Evolutionary conservation across 2,113 vertebrate species (phyloP).

Genomic region (Oryzias curvinotus): DNA sequence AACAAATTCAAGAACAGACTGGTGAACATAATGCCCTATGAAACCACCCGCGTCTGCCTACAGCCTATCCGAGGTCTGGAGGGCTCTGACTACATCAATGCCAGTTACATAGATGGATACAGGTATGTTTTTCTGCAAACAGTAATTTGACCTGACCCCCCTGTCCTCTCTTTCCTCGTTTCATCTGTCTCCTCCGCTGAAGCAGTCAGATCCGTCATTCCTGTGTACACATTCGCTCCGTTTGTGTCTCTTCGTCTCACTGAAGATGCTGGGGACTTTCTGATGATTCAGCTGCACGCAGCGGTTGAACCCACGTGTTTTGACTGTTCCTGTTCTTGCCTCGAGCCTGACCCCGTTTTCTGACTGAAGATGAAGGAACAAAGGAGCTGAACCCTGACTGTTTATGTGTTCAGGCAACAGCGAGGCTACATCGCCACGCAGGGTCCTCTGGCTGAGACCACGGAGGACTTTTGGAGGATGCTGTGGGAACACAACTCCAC

Average conservation of each 20-base stretch:
- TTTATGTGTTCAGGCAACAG: constrained; percentile 72
- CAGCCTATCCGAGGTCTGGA: constrained; percentile 98
- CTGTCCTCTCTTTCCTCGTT: constrained; percentile 31
- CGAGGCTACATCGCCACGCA: constrained; percentile 81
- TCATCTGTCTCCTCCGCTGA: constrained; percentile 53
- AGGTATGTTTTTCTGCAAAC: constrained; percentile 73
- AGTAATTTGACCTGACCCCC: constrained; percentile 54
- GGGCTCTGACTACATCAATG: constrained; percentile 95
- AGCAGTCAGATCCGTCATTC: constrained; percentile 49
- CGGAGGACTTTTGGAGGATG: constrained; percentile 83
- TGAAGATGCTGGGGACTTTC: constrained; percentile 15
- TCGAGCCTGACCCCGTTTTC: constrained; percentile 48
- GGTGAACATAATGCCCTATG: constrained; percentile 99
- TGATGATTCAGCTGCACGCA: constrained; percentile 61
- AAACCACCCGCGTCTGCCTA: constrained; percentile 93
- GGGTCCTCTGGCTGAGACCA: constrained; percentile 81
- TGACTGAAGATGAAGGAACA: constrained; percentile 15
- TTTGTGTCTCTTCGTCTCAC: constrained; percentile 22
- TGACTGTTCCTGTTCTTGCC: constrained; percentile 50
- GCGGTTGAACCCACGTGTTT: constrained; percentile 40
- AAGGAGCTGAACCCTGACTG: constrained; percentile 24
- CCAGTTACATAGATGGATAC: constrained; percentile 97
- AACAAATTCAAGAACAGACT: constrained; percentile 99
- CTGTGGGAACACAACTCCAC: constrained; percentile 84
- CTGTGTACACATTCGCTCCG: constrained; percentile 27